Evolutionary conservation across 2,888 invertebrate species (phyloP).

Genomic region (Lepidochrysops patricia): DNA sequence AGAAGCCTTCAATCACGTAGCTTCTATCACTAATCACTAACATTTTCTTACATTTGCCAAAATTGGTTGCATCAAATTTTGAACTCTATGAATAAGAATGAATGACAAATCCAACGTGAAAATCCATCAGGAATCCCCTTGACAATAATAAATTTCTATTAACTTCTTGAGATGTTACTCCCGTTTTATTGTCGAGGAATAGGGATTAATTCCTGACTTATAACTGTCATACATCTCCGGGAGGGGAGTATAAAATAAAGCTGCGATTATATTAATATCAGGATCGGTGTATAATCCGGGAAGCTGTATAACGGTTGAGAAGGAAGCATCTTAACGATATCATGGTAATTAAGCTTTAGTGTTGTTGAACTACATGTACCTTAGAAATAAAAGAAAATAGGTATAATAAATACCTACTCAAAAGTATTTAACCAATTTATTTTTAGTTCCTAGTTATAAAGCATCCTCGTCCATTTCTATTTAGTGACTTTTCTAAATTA

Average conservation of each 20-base stretch:
- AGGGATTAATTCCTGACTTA: conserved; percentile 74
- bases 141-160: conserved; percentile 66
- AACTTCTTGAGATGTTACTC: conserved; percentile 68
- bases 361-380: neutral
- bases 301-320: conserved; percentile 58
- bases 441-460: too few species aligned
- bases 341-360: neutral
- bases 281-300: conserved; percentile 53
- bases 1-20: neutral
- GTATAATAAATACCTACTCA: too few species aligned
- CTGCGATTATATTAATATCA: conserved; percentile 71
- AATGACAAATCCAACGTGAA: conserved; percentile 28
- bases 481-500: too few species aligned
- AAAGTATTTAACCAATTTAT: too few species aligned
- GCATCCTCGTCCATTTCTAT: too few species aligned
- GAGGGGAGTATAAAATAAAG: conserved; percentile 68
- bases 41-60: neutral
- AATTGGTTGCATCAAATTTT: neutral
- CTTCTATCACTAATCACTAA: too few species aligned
- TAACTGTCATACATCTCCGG: conserved; percentile 71
- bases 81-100: neutral
- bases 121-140: conserved; percentile 43
- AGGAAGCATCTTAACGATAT: conserved; percentile 18
- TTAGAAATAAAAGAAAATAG: too few species aligned
- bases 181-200: conserved; percentile 69